phyloP scores from a whole-genome alignment of 2,888 invertebrate species.

The Cheilosia soror region DNA sequence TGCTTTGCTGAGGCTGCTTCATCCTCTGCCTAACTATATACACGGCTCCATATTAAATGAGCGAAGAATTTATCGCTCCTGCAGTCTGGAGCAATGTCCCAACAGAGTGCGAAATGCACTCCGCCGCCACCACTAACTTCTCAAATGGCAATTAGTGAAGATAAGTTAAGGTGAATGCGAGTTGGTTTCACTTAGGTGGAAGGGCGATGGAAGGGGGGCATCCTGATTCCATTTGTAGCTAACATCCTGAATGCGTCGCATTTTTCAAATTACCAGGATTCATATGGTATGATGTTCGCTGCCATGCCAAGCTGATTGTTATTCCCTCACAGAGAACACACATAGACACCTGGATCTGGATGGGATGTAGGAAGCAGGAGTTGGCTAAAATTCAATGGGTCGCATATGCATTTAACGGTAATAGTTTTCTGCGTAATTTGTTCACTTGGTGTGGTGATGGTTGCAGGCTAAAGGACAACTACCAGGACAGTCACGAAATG shows the following conservation, averaged over 20 bases:
- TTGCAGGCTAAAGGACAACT: slow-evolving; percentile 29
- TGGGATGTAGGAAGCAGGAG: background rate
- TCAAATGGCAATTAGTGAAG: slow-evolving; percentile 68
- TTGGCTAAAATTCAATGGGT: slow-evolving; percentile 76
- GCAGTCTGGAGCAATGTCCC: slow-evolving; percentile 19
- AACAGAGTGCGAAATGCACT: slow-evolving; percentile 49
- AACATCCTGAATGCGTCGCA: slow-evolving; percentile 39
- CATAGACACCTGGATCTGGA: slow-evolving; percentile 26
- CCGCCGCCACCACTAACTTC: slow-evolving; percentile 50
- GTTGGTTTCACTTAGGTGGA: slow-evolving; percentile 25
- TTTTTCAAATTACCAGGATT: slow-evolving; percentile 55
- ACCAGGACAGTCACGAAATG: slow-evolving; percentile 1
- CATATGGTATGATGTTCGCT: slow-evolving; percentile 25
- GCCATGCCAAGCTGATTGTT: slow-evolving; percentile 15
- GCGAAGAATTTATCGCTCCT: slow-evolving; percentile 44
- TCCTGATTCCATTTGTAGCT: slow-evolving; percentile 34
- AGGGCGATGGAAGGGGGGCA: slow-evolving; percentile 21
- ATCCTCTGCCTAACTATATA: background rate
- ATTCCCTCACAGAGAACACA: slow-evolving; percentile 49
- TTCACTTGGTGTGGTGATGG: slow-evolving; percentile 74
- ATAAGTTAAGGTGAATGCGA: slow-evolving; percentile 50
- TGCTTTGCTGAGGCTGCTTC: background rate
- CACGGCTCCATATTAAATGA: slow-evolving; percentile 45
- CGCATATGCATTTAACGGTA: slow-evolving; percentile 83
- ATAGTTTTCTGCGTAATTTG: slow-evolving; percentile 83